Conservation (phyloP, 2,888 invertebrate genomes). For the Diogma glabrata region DNA sequence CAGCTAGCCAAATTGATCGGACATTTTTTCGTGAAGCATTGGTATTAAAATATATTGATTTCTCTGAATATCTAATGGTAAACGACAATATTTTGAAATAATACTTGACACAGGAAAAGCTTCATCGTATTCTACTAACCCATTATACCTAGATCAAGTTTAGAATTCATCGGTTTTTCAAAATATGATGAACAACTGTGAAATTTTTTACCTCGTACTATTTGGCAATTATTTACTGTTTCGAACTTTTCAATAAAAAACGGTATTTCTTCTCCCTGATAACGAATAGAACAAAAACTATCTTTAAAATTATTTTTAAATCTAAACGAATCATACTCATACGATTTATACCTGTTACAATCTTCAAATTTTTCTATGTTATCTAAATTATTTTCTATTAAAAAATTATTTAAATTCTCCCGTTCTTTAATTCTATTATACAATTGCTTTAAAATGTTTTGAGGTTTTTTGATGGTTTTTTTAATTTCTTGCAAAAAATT, state of each 20-base stretch:
- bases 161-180: not conserved
- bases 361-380: not conserved
- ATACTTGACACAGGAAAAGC: no score
- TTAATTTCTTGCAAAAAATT: not conserved
- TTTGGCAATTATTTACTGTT: not conserved
- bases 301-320: not conserved
- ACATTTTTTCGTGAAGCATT: not conserved
- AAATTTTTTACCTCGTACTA: constrained; percentile 5
- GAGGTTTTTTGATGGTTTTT: no score
- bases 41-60: not conserved
- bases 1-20: not conserved
- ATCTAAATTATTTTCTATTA: not conserved
- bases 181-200: not conserved
- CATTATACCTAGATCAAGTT: not conserved
- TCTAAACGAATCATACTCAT: not conserved
- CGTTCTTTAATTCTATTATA: not conserved
- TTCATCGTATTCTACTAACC: no score
- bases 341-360: not conserved
- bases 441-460: not conserved
- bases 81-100: no score
- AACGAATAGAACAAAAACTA: not conserved
- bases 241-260: not conserved
- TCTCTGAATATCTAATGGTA: not conserved
- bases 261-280: not conserved
- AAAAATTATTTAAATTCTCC: not conserved